A percentile compares a stretch with the other conserved stretches of the same genome.
Evolutionary conservation across 2,888 invertebrate genomes (phyloP).

Genomic region (Drosophila siamana): DNA sequence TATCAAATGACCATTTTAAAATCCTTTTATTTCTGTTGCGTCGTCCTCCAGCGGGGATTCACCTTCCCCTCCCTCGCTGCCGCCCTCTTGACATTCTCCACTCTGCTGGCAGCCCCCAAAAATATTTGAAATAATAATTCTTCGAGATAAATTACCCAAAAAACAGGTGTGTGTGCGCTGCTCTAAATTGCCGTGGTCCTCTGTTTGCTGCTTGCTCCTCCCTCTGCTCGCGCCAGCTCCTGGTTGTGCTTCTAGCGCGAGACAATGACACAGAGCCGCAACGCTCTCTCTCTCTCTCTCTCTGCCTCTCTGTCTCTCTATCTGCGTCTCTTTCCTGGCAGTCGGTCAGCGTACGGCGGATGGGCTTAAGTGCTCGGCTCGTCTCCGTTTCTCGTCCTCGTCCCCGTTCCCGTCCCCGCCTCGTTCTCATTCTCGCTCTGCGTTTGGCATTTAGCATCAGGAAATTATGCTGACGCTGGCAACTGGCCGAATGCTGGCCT

Average conservation of each 20-base stretch:
- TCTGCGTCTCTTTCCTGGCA: conserved; percentile 24
- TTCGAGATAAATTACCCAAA: conserved; percentile 85
- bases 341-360: conserved; percentile 67
- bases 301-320: not conserved
- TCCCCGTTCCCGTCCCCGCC: conserved; percentile 26
- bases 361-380: conserved; percentile 72
- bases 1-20: conserved; percentile 85
- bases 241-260: conserved; percentile 52
- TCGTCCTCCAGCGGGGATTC: conserved; percentile 40
- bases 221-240: conserved; percentile 33
- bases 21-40: conserved; percentile 84
- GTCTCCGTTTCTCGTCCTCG: conserved; percentile 34
- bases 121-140: conserved; percentile 86
- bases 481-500: conserved; percentile 58
- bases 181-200: conserved; percentile 81
- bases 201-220: conserved; percentile 31
- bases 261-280: conserved; percentile 77
- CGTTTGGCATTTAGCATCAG: conserved; percentile 84
- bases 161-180: conserved; percentile 83
- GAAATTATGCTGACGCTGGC: conserved; percentile 84
- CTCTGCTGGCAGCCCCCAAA: conserved; percentile 55
- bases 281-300: conserved; percentile 7
- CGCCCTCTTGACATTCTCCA: not conserved
- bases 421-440: conserved; percentile 32
- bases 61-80: not conserved